A percentile compares a stretch with the other conserved stretches of the same genome.
These are phyloP conservation scores for Sericinus montela DNA, from an alignment of 2,888 invertebrate genomes.

Conservation along the genomic window DNA sequence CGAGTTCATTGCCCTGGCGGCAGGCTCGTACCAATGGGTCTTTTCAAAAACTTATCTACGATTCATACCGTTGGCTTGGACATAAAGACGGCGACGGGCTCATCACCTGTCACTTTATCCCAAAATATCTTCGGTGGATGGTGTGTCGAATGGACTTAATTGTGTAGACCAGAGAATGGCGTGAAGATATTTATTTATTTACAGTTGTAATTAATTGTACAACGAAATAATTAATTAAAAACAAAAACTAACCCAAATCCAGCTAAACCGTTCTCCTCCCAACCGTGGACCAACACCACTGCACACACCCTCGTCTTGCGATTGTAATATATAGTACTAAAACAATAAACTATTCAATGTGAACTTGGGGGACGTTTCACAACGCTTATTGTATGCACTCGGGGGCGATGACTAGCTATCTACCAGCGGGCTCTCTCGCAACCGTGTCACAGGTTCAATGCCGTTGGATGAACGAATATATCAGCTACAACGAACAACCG, in stretches of 20 bases:
- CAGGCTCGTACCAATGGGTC: no score
- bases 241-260: background rate
- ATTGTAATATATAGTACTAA: background rate
- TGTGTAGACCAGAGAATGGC: no score
- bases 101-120: no score
- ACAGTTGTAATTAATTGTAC: no score
- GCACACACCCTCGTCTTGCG: background rate
- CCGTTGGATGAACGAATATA: slow-evolving; percentile 1
- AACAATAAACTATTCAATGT: slow-evolving; percentile 3
- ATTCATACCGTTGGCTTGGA: no score
- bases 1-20: no score
- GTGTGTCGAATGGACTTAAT: no score
- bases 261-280: background rate
- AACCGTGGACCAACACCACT: background rate
- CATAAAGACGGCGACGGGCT: no score
- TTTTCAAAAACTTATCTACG: no score
- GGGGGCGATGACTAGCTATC: slow-evolving; percentile 4
- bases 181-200: no score
- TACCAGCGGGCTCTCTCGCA: slow-evolving; percentile 2
- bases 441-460: slow-evolving; percentile 18
- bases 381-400: slow-evolving; percentile 5
- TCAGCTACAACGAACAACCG: background rate
- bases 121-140: no score
- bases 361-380: slow-evolving; percentile 1
- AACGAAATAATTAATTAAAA: background rate